A percentile compares a stretch with the other conserved stretches of the same genome.
Evolutionary conservation across 2,888 invertebrate species (phyloP).

Genomic region (Tetragonisca angustula): DNA sequence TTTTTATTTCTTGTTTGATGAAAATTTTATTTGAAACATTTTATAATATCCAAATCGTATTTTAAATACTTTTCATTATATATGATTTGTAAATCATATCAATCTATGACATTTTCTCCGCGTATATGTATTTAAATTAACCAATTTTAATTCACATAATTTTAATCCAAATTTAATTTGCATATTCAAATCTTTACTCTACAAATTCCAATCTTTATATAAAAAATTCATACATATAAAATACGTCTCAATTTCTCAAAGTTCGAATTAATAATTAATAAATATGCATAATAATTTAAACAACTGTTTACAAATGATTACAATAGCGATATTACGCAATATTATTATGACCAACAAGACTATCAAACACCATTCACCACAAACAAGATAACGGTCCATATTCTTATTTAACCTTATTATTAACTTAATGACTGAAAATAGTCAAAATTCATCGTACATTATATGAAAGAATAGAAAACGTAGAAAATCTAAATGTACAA

Average conservation of each 20-base stretch:
- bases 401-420: not conserved
- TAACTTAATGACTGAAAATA: not conserved
- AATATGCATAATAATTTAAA: too few species aligned
- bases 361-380: not conserved
- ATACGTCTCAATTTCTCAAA: not conserved
- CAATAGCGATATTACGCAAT: not conserved
- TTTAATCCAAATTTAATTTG: not conserved
- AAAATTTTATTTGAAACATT: not conserved
- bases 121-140: too few species aligned
- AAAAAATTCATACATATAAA: not conserved
- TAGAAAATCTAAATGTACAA: not conserved
- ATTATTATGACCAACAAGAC: not conserved
- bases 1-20: too few species aligned
- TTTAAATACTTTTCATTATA: not conserved
- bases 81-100: not conserved
- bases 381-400: conserved; percentile 8
- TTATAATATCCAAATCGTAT: not conserved
- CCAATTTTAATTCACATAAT: too few species aligned
- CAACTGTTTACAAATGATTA: not conserved
- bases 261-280: not conserved
- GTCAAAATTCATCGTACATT: not conserved
- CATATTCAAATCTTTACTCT: not conserved
- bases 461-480: not conserved
- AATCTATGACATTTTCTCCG: not conserved
- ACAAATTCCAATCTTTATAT: not conserved